phyloP scores from a whole-genome alignment of 2,888 invertebrate genomes.

The Digitonthophagus gazella region DNA sequence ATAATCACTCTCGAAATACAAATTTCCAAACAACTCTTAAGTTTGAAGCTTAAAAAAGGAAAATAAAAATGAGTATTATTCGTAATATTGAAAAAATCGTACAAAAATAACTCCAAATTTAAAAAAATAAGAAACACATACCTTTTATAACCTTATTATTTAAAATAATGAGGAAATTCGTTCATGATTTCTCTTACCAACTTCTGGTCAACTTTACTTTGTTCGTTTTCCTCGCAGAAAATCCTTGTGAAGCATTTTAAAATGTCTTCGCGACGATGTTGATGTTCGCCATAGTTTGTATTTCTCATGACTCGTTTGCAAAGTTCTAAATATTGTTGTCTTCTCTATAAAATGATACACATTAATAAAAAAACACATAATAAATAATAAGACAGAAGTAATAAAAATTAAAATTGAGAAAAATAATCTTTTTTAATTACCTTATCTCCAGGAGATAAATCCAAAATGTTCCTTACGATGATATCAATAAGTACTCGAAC shows the following conservation, averaged over 20 bases:
- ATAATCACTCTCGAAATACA: constrained; percentile 7
- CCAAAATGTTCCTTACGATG: constrained; percentile 84
- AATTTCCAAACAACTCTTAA: constrained; percentile 11
- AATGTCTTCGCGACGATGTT: constrained; percentile 77
- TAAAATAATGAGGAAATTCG: constrained; percentile 79
- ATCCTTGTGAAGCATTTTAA: constrained; percentile 83
- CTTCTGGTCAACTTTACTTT: constrained; percentile 73
- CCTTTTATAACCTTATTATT: constrained; percentile 42
- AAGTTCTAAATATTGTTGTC: constrained; percentile 75
- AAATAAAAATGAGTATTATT: background rate
- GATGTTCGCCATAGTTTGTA: constrained; percentile 76
- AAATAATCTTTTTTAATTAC: constrained; percentile 51
- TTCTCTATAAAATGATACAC: constrained; percentile 55
- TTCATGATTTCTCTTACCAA: constrained; percentile 78
- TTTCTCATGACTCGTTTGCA: constrained; percentile 79
- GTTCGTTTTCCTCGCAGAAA: constrained; percentile 77
- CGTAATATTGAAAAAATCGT: background rate
- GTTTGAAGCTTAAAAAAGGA: background rate
- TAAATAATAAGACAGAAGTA: constrained; percentile 4
- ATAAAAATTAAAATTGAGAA: constrained; percentile 24
- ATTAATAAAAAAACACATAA: background rate
- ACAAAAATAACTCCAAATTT: constrained; percentile 10
- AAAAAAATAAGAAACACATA: constrained; percentile 1
- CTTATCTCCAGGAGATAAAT: constrained; percentile 83
- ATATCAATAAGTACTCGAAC: constrained; percentile 92